Base-by-base conservation (phyloP, 2,113 vertebrate genomes). In the Pristiophorus japonicus region DNA sequence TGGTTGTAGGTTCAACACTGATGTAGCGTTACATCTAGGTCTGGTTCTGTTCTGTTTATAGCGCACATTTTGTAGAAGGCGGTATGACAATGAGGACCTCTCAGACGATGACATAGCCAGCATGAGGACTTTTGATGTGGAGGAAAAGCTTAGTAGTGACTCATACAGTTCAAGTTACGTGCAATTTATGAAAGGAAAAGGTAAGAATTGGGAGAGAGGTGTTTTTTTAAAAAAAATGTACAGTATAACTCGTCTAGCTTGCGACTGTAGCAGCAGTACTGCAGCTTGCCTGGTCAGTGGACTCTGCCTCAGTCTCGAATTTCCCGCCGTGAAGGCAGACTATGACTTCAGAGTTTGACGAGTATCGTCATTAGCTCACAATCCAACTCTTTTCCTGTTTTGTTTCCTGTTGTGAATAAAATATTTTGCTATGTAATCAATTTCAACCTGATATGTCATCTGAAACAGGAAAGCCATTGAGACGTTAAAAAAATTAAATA, bases 51-150 rank as follows among this genome's bases (percentile, higher is more conserved):
- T 96, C 97, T 96, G 97, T 96, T 97, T 96, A 95, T 96, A 99
- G 99, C 98, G 99, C 78, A 98, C 98, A 96, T 98, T 99, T 96
- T 97, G 98, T 97, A 97, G 99, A 96, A 98, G 97, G 97, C 98
- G 99, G 96, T 99, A 99, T 96, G 99, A 98, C 96, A 98, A 98
- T 96, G 99, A 99, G 96, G 99, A 99, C 96, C 96, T 98, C 93
- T 99, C 99, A 34, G 99, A 99, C 95, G 98, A 99, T 96, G 99
- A 99, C 96, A 99, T 99, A 20, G 98, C 97, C 88, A 99, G 98
- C 96, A 97, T 98, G 97, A 97, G 99, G 96, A 98, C 98, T 93
- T 99, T 99, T 97, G 98, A 97, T 96, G 96, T 99, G 97, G 99
- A 99, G 96, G 98, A 99, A 95, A 99, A 99, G 97, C 97, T 99